Percentiles rank a stretch among this genome's conserved stretches.
These are phyloP conservation scores for Megalonaias nervosa DNA, from an alignment of 1,140 invertebrate genomes.

Conservation along the genomic window DNA sequence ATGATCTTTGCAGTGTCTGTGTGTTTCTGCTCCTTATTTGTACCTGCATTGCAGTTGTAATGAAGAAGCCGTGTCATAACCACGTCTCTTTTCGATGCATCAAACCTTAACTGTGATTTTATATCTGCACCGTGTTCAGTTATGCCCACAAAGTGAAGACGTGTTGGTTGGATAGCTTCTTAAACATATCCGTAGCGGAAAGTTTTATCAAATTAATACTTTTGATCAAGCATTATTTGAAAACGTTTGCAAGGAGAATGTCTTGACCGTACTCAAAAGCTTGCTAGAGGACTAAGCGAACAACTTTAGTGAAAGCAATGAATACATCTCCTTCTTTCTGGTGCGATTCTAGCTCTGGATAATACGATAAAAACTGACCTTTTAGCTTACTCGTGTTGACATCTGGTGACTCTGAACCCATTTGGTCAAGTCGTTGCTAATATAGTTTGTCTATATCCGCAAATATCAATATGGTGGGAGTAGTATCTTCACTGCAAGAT, in stretches of 20 bases:
- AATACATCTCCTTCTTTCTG: slow-evolving; percentile 38
- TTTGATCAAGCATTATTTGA: slow-evolving; percentile 33
- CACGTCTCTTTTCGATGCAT: slow-evolving; percentile 25
- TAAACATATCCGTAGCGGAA: slow-evolving; percentile 18
- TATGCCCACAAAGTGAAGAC: slow-evolving; percentile 39
- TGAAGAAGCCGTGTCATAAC: slow-evolving; percentile 39
- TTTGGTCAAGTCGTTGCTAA: slow-evolving; percentile 27
- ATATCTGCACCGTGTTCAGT: slow-evolving; percentile 29
- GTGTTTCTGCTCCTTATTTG: not conserved
- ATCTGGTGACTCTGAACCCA: slow-evolving; percentile 1
- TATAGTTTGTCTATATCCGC: slow-evolving; percentile 24
- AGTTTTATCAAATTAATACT: slow-evolving; percentile 15
- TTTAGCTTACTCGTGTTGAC: slow-evolving; percentile 31
- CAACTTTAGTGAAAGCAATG: slow-evolving; percentile 23
- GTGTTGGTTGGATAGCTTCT: slow-evolving; percentile 18
- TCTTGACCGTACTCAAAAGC: slow-evolving; percentile 20
- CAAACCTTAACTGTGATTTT: slow-evolving; percentile 4
- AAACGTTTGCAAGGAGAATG: slow-evolving; percentile 33
- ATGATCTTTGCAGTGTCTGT: slow-evolving; percentile 33
- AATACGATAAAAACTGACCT: slow-evolving; percentile 11
- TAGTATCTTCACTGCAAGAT: not conserved
- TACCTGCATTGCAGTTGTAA: slow-evolving; percentile 28
- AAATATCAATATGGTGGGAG: slow-evolving; percentile 16
- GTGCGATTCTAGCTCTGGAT: slow-evolving; percentile 27
- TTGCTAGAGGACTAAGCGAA: slow-evolving; percentile 2